Evolutionary conservation across 1,140 invertebrate species (phyloP).

Genomic region (Matsumurasca onukii): DNA sequence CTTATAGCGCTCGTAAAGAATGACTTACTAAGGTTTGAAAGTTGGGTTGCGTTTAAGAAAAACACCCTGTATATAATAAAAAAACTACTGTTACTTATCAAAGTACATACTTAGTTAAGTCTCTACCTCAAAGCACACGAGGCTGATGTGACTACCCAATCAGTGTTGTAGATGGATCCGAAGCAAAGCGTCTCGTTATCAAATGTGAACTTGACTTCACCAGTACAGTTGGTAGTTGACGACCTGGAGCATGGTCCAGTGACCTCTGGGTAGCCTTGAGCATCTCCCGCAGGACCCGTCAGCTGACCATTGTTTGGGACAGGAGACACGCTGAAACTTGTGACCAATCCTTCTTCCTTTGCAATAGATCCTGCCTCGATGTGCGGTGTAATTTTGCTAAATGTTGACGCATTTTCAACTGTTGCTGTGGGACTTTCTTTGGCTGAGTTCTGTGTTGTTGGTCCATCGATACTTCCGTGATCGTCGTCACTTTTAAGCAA

Average conservation of each 20-base stretch:
- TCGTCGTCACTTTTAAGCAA: too few species aligned
- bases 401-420: too few species aligned
- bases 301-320: background rate
- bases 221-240: constrained; percentile 4
- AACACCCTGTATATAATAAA: too few species aligned
- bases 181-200: constrained; percentile 36
- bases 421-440: background rate
- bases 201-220: constrained; percentile 30
- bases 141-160: constrained; percentile 42
- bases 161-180: constrained; percentile 37
- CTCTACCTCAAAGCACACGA: constrained; percentile 41
- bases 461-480: too few species aligned
- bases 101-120: too few species aligned
- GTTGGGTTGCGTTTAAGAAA: too few species aligned
- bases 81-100: too few species aligned
- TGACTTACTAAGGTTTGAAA: too few species aligned
- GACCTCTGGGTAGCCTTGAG: background rate
- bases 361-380: too few species aligned
- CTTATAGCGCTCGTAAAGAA: too few species aligned
- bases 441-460: too few species aligned
- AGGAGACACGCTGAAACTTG: constrained; percentile 1
- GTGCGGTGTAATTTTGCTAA: too few species aligned
- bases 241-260: constrained; percentile 5
- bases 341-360: background rate
- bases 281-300: background rate